Conservation (phyloP, 2,113 vertebrate species). For the Motacilla alba region DNA sequence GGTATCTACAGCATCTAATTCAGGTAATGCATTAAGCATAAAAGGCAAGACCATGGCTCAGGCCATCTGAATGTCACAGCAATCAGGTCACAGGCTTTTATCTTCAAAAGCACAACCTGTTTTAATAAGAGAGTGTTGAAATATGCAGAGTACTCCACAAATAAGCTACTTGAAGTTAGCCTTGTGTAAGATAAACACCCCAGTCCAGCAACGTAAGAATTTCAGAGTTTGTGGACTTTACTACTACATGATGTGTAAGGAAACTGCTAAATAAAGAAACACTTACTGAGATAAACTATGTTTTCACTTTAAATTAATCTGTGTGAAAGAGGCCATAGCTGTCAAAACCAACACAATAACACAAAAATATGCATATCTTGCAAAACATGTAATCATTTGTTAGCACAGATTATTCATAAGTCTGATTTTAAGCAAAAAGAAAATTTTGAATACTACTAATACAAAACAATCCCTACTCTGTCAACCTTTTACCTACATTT, state of each 20-base stretch:
- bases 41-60: neutral
- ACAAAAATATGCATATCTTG: neutral
- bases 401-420: neutral
- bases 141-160: conserved; percentile 36
- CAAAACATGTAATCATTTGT: neutral
- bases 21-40: conserved; percentile 34
- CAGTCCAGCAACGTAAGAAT: neutral
- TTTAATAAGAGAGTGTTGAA: conserved; percentile 61
- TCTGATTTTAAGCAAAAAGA: neutral
- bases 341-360: neutral
- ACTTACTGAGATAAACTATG: neutral
- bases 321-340: neutral
- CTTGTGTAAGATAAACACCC: neutral
- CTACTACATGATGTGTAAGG: neutral
- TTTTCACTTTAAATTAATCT: neutral
- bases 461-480: neutral
- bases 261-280: neutral
- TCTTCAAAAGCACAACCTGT: conserved; percentile 53
- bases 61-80: conserved; percentile 38
- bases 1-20: conserved; percentile 41
- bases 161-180: neutral
- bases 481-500: conserved; percentile 50
- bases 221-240: neutral
- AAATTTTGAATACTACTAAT: neutral
- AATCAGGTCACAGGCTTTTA: conserved; percentile 47